Percentiles rank a stretch among this genome's conserved stretches.
Conservation (phyloP, 2,888 invertebrate species). For the Morpho achilles region DNA sequence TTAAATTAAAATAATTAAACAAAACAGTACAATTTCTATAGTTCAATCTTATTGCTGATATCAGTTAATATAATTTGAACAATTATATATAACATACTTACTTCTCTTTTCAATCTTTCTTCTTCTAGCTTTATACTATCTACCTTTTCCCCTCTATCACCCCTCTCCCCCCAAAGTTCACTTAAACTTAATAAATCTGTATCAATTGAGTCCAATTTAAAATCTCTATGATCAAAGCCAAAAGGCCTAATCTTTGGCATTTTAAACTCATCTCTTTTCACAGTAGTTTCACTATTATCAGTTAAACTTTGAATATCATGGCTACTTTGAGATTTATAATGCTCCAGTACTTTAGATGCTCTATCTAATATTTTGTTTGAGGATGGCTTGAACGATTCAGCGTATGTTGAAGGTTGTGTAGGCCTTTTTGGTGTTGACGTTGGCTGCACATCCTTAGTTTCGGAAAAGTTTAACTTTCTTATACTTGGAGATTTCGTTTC, state of each 20-base stretch:
- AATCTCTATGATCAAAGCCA: conserved; percentile 43
- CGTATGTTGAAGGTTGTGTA: conserved; percentile 36
- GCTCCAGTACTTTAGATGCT: conserved; percentile 65
- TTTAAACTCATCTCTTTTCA: conserved; percentile 58
- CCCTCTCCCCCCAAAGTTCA: conserved; percentile 81
- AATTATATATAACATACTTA: conserved; percentile 46
- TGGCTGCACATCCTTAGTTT: conserved; percentile 59
- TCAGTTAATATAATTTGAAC: too few species aligned
- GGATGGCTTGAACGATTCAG: conserved; percentile 56
- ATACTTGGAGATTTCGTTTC: conserved; percentile 51
- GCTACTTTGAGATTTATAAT: conserved; percentile 58
- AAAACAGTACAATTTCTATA: too few species aligned
- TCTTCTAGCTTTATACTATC: conserved; percentile 81
- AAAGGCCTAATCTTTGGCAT: conserved; percentile 67
- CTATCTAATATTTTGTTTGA: conserved; percentile 67
- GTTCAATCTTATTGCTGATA: too few species aligned
- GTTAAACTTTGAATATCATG: conserved; percentile 42
- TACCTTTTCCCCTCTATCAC: conserved; percentile 53
- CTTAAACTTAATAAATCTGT: conserved; percentile 78
- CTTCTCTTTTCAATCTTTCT: conserved; percentile 87
- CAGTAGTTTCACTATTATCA: conserved; percentile 42
- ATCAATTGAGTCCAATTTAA: conserved; percentile 57
- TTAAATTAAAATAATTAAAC: too few species aligned
- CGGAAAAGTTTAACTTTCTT: conserved; percentile 56
- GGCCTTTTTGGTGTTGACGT: conserved; percentile 65